Percentiles rank a stretch among this genome's conserved stretches.
These are phyloP conservation scores for Pherbina coryleti DNA, from an alignment of 2,888 invertebrate species.

Conservation along the genomic window DNA sequence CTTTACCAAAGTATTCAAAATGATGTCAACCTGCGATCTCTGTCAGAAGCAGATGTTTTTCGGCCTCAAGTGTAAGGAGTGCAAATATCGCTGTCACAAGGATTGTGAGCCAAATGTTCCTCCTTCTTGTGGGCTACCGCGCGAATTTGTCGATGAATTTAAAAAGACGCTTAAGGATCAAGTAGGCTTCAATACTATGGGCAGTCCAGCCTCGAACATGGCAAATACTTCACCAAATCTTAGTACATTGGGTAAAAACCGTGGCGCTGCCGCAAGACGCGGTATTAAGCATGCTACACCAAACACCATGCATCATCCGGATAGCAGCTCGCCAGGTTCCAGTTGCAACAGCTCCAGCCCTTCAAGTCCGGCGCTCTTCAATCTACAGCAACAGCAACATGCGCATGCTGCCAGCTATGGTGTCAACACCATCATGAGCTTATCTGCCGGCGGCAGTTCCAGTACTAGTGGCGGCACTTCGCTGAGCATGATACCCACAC, in stretches of 20 bases:
- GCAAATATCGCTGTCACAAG: constrained; percentile 83
- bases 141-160: constrained; percentile 85
- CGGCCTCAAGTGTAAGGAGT: constrained; percentile 92
- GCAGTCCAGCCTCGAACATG: constrained; percentile 57
- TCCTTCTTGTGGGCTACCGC: constrained; percentile 92
- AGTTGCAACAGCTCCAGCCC: constrained; percentile 97
- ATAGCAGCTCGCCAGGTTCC: constrained; percentile 93
- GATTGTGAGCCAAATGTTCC: constrained; percentile 93
- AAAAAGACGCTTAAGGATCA: constrained; percentile 76
- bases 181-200: constrained; percentile 45
- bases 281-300: constrained; percentile 51
- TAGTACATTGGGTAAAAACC: constrained; percentile 57
- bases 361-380: constrained; percentile 86
- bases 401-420: constrained; percentile 10
- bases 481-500: constrained; percentile 58
- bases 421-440: constrained; percentile 52
- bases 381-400: constrained; percentile 68
- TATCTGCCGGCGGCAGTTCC: constrained; percentile 56
- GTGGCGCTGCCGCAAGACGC: constrained; percentile 46
- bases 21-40: constrained; percentile 90
- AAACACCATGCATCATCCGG: constrained; percentile 70
- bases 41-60: constrained; percentile 91
- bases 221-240: constrained; percentile 67
- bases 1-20: constrained; percentile 88
- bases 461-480: constrained; percentile 53